Conservation (phyloP, 2,888 invertebrate species). For the Lasioglossum oenotherae region DNA sequence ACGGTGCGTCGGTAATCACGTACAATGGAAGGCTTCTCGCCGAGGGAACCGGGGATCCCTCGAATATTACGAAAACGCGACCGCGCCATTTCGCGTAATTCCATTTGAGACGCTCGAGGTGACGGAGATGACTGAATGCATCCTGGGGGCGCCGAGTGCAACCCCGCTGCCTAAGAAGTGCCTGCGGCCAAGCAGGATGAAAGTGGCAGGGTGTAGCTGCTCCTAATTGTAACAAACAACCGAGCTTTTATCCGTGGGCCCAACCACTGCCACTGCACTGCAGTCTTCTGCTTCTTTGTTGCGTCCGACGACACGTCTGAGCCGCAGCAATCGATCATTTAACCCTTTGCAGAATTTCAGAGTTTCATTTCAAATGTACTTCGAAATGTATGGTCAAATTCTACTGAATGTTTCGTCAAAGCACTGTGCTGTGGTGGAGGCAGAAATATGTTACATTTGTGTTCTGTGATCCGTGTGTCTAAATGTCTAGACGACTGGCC, state of each 20-base stretch:
- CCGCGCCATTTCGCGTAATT: constrained; percentile 72
- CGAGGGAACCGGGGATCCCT: constrained; percentile 37
- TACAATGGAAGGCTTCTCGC: constrained; percentile 53
- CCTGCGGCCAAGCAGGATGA: constrained; percentile 11
- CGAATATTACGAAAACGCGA: constrained; percentile 70
- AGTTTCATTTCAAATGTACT: not conserved
- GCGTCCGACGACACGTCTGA: constrained; percentile 8
- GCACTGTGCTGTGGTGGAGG: too few species aligned
- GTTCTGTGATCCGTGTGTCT: too few species aligned
- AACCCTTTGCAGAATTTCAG: not conserved
- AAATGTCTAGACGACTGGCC: too few species aligned
- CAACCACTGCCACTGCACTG: constrained; percentile 29
- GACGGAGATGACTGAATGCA: constrained; percentile 69
- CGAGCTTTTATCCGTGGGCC: constrained; percentile 68
- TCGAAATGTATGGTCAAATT: too few species aligned
- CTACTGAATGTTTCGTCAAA: too few species aligned
- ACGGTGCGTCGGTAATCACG: constrained; percentile 54
- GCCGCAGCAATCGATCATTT: not conserved
- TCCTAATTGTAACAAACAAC: constrained; percentile 78
- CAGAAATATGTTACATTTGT: too few species aligned
- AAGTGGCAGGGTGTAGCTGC: constrained; percentile 53
- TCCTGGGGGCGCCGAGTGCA: constrained; percentile 62
- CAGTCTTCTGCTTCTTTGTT: constrained; percentile 28
- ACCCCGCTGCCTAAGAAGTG: constrained; percentile 58
- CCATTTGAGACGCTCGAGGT: constrained; percentile 68